phyloP scores from a whole-genome alignment of 2,888 invertebrate species.

The Andrena minutula region DNA sequence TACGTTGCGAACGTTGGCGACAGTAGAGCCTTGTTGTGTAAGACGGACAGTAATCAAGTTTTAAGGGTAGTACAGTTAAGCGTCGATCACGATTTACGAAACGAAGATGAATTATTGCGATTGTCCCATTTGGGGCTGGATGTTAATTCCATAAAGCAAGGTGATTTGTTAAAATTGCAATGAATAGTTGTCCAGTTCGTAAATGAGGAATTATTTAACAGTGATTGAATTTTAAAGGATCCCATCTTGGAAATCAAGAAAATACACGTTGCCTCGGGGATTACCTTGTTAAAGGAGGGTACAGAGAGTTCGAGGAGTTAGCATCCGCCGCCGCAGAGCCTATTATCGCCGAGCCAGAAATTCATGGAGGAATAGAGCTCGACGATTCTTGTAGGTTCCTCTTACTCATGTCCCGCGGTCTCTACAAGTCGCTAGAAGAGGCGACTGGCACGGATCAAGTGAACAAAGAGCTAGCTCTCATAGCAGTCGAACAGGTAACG shows the following conservation, averaged over 20 bases:
- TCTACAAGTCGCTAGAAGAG: constrained; percentile 94
- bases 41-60: constrained; percentile 91
- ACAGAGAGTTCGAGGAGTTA: constrained; percentile 92
- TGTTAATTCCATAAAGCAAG: constrained; percentile 89
- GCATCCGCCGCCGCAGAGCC: constrained; percentile 90
- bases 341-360: constrained; percentile 93
- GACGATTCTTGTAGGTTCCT: constrained; percentile 94
- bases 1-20: constrained; percentile 96
- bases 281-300: constrained; percentile 94
- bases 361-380: constrained; percentile 92
- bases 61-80: constrained; percentile 92
- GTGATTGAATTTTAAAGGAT: constrained; percentile 85
- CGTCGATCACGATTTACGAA: constrained; percentile 93
- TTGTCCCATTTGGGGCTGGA: constrained; percentile 92
- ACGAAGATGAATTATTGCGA: constrained; percentile 93
- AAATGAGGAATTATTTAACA: background rate
- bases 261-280: constrained; percentile 95
- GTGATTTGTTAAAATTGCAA: constrained; percentile 72
- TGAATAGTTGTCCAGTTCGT: background rate
- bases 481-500: constrained; percentile 91
- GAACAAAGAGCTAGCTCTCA: constrained; percentile 92
- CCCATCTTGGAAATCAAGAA: constrained; percentile 91
- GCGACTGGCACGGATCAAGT: constrained; percentile 92
- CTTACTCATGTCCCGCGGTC: constrained; percentile 93
- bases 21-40: constrained; percentile 92